A percentile compares a stretch with the other conserved stretches of the same genome.
These are phyloP conservation scores for Trachymyrmex septentrionalis DNA, from an alignment of 1,140 invertebrate genomes.

Conservation along the genomic window DNA sequence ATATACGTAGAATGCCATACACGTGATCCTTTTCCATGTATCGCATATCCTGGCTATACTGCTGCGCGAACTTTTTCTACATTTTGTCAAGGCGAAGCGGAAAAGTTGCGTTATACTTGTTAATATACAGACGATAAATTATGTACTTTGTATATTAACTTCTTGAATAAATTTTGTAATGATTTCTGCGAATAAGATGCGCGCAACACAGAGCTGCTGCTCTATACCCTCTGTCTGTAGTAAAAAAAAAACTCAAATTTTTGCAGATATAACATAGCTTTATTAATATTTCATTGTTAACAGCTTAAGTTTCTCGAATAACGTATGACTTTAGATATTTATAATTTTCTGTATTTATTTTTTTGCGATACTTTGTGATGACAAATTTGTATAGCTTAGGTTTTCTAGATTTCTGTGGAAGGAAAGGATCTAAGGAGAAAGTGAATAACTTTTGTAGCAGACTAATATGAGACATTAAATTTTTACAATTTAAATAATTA, in stretches of 20 bases:
- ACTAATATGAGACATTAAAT: slow-evolving; percentile 41
- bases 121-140: slow-evolving; percentile 37
- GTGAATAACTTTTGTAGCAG: slow-evolving; percentile 37
- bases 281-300: background rate
- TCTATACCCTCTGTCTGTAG: background rate
- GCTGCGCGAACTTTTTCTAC: slow-evolving; percentile 50
- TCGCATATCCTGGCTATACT: slow-evolving; percentile 37
- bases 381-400: slow-evolving; percentile 21
- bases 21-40: slow-evolving; percentile 34
- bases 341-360: slow-evolving; percentile 31
- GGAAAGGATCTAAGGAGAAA: slow-evolving; percentile 2
- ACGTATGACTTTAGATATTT: slow-evolving; percentile 14
- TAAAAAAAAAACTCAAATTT: background rate
- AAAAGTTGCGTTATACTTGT: slow-evolving; percentile 44
- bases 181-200: slow-evolving; percentile 36
- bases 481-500: slow-evolving; percentile 38
- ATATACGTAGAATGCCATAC: slow-evolving; percentile 57
- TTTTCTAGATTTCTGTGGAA: slow-evolving; percentile 1
- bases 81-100: slow-evolving; percentile 24
- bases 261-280: background rate
- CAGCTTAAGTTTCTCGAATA: background rate
- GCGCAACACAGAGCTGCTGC: background rate
- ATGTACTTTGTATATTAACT: slow-evolving; percentile 60
- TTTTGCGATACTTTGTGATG: slow-evolving; percentile 26
- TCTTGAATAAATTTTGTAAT: slow-evolving; percentile 62